Percentiles rank a stretch among this genome's conserved stretches.
These are phyloP conservation scores for Mythimna ferrago DNA, from an alignment of 2,888 invertebrate species.

Conservation along the genomic window DNA sequence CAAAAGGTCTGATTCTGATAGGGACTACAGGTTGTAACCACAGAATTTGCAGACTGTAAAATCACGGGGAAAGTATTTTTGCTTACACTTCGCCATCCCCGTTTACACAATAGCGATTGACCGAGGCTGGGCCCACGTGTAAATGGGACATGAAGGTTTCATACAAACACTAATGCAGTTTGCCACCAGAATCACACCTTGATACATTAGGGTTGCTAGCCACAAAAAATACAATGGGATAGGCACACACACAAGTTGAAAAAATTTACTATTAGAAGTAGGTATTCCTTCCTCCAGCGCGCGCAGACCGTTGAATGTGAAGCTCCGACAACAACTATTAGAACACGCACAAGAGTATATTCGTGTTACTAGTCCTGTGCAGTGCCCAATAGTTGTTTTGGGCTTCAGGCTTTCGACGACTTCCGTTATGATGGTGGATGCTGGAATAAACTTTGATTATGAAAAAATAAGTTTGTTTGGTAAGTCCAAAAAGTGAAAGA, in stretches of 20 bases:
- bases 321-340: slow-evolving; percentile 98
- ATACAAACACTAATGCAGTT: not conserved
- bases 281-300: slow-evolving; percentile 34
- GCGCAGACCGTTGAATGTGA: slow-evolving; percentile 82
- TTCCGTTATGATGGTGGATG: slow-evolving; percentile 34
- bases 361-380: slow-evolving; percentile 97
- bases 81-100: not conserved
- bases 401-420: slow-evolving; percentile 86
- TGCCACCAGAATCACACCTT: slow-evolving; percentile 5
- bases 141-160: not conserved
- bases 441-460: slow-evolving; percentile 46
- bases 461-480: not conserved
- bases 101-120: too few relatives aligned
- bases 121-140: too few relatives aligned
- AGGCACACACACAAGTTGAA: slow-evolving; percentile 28
- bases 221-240: slow-evolving; percentile 32
- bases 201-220: slow-evolving; percentile 41
- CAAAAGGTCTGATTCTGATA: not conserved
- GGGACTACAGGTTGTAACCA: too few relatives aligned
- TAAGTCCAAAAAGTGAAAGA: not conserved
- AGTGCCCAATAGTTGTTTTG: slow-evolving; percentile 99
- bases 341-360: slow-evolving; percentile 99
- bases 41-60: not conserved
- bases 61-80: not conserved
- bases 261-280: slow-evolving; percentile 26